Conservation (phyloP, 2,888 invertebrate species). For the Eudasyphora cyanicolor region DNA sequence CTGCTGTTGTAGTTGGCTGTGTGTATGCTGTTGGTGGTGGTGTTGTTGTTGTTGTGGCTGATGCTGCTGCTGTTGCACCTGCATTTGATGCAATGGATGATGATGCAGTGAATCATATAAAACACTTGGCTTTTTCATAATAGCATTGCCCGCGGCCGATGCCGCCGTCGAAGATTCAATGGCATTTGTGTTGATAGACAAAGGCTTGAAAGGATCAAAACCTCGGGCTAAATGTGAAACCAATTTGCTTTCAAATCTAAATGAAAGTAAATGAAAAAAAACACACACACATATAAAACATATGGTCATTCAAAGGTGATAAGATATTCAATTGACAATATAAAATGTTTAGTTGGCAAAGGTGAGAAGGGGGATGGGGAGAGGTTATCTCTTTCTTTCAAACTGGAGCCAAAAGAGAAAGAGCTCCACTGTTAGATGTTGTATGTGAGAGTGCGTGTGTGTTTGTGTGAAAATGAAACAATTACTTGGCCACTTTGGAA, state of each 20-base stretch:
- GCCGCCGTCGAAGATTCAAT: constrained; percentile 52
- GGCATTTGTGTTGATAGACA: constrained; percentile 76
- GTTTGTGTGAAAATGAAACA: neutral
- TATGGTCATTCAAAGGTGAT: neutral
- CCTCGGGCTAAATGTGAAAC: constrained; percentile 78
- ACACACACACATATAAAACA: constrained; percentile 1
- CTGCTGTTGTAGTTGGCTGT: constrained; percentile 38
- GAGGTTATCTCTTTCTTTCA: no score
- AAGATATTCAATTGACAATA: constrained; percentile 28
- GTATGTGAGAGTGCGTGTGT: neutral
- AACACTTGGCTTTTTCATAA: constrained; percentile 73
- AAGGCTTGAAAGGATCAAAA: constrained; percentile 78
- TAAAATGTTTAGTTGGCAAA: no score
- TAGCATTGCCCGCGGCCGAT: constrained; percentile 62
- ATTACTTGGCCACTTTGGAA: neutral
- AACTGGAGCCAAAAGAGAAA: neutral
- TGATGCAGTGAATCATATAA: constrained; percentile 76
- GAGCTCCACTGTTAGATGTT: neutral
- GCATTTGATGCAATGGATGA: constrained; percentile 75
- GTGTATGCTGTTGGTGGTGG: neutral
- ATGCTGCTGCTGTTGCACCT: constrained; percentile 67
- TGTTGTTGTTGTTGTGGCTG: constrained; percentile 61
- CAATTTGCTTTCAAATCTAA: constrained; percentile 77
- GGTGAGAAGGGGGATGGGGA: no score
- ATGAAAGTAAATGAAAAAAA: constrained; percentile 34